Percentiles rank a stretch among this genome's conserved stretches.
phyloP scores from a whole-genome alignment of 2,888 invertebrate species.

The Acronicta alni region DNA sequence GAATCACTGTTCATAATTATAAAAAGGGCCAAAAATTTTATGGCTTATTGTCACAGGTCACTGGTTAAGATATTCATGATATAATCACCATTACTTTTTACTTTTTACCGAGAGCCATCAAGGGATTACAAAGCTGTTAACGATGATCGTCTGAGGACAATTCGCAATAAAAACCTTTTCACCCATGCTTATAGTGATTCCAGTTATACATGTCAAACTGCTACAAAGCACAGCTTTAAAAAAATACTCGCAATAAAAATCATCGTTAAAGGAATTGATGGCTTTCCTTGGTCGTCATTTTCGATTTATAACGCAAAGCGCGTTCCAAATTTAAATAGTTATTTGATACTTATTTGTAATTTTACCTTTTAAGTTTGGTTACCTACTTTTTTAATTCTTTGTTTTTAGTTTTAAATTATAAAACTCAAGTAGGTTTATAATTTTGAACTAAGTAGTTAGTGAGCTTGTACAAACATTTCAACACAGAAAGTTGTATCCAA shows the following conservation, averaged over 20 bases:
- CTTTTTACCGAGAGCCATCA: slow-evolving; percentile 26
- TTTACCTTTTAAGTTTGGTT: no score
- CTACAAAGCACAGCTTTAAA: slow-evolving; percentile 35
- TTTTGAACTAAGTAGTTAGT: no score
- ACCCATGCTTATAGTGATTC: slow-evolving; percentile 27
- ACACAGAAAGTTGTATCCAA: no score
- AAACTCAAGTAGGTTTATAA: no score
- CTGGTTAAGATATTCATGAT: slow-evolving; percentile 1
- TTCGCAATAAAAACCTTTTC: slow-evolving; percentile 50
- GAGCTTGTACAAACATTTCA: no score
- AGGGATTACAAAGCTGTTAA: slow-evolving; percentile 42
- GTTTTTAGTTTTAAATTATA: no score
- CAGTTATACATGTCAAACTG: slow-evolving; percentile 50
- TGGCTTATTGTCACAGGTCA: not conserved
- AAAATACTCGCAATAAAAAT: slow-evolving; percentile 46
- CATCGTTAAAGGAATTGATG: slow-evolving; percentile 78
- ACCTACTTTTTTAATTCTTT: no score
- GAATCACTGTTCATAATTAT: not conserved
- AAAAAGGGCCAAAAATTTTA: not conserved
- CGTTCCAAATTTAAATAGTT: slow-evolving; percentile 35
- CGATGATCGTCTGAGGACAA: slow-evolving; percentile 37
- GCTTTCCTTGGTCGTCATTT: slow-evolving; percentile 77
- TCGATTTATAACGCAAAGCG: slow-evolving; percentile 69
- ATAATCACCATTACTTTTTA: slow-evolving; percentile 27
- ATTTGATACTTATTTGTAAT: no score